Evolutionary conservation across 2,113 vertebrate genomes (phyloP).

Genomic region (Nipponia nippon): DNA sequence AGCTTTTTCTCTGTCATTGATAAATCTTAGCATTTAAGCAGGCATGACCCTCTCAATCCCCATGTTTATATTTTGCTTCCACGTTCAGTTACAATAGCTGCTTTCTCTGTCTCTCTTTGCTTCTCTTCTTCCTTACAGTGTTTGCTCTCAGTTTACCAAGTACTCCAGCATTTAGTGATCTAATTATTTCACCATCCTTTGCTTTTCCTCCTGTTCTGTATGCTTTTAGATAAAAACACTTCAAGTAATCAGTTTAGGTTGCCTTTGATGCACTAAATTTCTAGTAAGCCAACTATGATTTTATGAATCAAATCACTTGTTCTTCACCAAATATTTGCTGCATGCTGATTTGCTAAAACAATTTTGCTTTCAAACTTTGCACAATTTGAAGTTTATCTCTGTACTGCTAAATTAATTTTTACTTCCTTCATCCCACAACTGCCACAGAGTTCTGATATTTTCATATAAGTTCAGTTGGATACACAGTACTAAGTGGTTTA

Average conservation of each 20-base stretch:
- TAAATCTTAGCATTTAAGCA: neutral
- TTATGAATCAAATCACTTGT: neutral
- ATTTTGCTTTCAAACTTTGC: neutral
- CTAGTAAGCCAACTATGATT: neutral
- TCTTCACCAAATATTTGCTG: neutral
- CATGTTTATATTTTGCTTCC: neutral
- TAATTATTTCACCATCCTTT: neutral
- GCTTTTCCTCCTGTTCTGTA: neutral
- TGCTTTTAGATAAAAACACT: neutral
- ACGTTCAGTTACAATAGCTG: neutral
- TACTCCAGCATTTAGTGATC: neutral
- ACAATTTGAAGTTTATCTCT: neutral
- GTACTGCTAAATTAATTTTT: neutral
- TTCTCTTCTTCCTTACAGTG: neutral
- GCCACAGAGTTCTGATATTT: neutral
- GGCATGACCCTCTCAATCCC: neutral
- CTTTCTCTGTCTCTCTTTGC: neutral
- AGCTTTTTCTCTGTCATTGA: neutral
- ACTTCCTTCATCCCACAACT: neutral
- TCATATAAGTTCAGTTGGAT: neutral
- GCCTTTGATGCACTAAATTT: neutral
- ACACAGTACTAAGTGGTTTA: neutral
- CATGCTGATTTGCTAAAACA: neutral
- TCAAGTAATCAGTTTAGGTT: neutral
- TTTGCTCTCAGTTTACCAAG: neutral